Evolutionary conservation across 2,888 invertebrate genomes (phyloP), one percentile per base, ranked within the genome.

Genomic region (Sphinx pinastri): DNA sequence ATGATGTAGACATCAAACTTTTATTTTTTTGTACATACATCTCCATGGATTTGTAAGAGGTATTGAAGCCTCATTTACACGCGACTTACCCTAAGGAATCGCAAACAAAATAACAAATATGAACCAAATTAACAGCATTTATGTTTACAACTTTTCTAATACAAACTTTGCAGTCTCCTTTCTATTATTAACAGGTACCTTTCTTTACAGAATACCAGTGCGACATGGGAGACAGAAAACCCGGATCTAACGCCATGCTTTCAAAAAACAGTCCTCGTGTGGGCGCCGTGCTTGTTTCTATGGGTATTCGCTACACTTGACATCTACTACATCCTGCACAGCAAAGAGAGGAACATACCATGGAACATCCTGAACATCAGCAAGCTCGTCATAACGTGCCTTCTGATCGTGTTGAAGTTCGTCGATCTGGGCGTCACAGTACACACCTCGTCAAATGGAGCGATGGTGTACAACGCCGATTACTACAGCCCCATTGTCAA

Each of bases 241-340:
- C 99, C 98, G 54, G 97, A 98, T 85, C 95, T 99, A 77, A 98
- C 99, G 74, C 95, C 95, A 84, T 99, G 99, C 90, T 99, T 99
- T 89, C 97, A 99, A 91, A 97, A 97, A 87, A 99, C 99, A 0
- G 96, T 97, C 0, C 90, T 99, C 47, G 95, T 98, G 68, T 99
- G 99, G 99, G 91, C 95, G 52, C 99, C 99, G 0, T 98, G 98
- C 88, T 94, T 95, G 68, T 98, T 97, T 87, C 93, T 98, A 16
- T 98, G 98, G 97, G 77, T 95, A 0, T 96, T 97, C 79, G 94
- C 97, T 7, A 91, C 96, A 54, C 91, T 98, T 75, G 98, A 98
- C 82, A 93, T 96, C 73, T 97, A 95, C 86, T 97, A 97, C 83
- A 95, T 97, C 77, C 86, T 96, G 76, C 95, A 95, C 81, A 97